Evolutionary conservation across 2,113 vertebrate species (phyloP), one percentile per base, ranked within the genome.

Genomic region (Toxotes jaculatrix): DNA sequence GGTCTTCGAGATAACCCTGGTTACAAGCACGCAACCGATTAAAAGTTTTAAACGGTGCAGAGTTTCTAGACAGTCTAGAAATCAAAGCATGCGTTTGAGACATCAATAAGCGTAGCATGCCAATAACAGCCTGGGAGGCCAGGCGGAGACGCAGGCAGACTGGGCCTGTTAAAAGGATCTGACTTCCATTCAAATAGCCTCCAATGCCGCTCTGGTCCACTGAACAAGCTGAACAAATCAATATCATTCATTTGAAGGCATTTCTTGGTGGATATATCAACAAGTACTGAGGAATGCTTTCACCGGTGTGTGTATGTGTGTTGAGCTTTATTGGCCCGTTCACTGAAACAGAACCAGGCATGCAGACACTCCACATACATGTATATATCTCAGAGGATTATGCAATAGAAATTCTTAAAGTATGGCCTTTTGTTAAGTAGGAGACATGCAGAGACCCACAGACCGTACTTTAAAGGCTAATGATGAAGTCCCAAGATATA

Each of bases 181-280:
- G 88, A 88, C 89, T 91, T 70, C 68, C 77, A 89, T 89, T 90
- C 75, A 86, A 88, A 87, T 86, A 57, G 69, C 69, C 72, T 84
- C 57, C 70, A 69, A 75, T 80, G 79, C 53, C 0, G 36, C 68
- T 88, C 38, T 77, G 57, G 79, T 88, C 80, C 71, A 77, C 83
- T 80, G 79, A 84, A 64, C 68, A 84, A 86, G 82, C 79, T 84
- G 73, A 82, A 69, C 74, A 83, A 92, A 91, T 93, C 87, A 89
- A 91, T 93, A 91, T 19, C 42, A 60, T 89, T 89, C 57, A 92
- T 92, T 89, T 87, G 43, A 82, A 87, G 72, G 68, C 74, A 90
- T 89, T 88, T 90, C 77, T 86, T 86, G 76, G 80, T 79, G 74
- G 68, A 89, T 90, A 85, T 72, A 86, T 93, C 84, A 92, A 82